Percentiles rank a stretch among this genome's conserved stretches.
Conservation (phyloP, 2,113 vertebrate species). For the Atrichornis clamosus region DNA sequence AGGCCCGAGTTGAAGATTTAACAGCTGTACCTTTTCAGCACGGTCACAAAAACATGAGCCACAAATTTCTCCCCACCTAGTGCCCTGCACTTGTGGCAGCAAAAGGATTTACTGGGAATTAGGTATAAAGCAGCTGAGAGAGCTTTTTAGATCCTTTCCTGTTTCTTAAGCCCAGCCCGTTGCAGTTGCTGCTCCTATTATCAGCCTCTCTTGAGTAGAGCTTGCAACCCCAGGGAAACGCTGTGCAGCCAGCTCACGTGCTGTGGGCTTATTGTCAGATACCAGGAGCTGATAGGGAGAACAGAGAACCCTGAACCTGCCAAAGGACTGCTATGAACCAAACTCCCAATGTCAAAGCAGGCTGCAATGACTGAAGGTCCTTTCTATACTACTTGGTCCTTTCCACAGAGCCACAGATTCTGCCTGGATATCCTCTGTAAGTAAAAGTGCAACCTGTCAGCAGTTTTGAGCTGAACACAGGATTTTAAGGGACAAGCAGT, state of each 20-base stretch:
- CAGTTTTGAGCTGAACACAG: neutral
- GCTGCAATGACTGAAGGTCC: neutral
- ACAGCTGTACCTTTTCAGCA: neutral
- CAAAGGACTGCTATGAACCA: neutral
- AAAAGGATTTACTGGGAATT: neutral
- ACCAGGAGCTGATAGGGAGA: neutral
- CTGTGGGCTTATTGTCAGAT: neutral
- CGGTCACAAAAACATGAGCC: neutral
- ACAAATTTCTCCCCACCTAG: neutral
- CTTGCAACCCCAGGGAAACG: neutral
- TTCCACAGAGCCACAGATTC: neutral
- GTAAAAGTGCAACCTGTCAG: neutral
- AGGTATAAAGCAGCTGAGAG: neutral
- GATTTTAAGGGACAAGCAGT: neutral
- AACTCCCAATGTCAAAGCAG: neutral
- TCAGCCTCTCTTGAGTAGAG: neutral
- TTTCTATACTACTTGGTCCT: neutral
- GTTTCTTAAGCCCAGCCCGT: neutral
- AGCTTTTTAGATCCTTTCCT: neutral
- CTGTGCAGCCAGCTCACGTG: neutral
- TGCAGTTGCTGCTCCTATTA: neutral
- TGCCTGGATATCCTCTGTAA: neutral
- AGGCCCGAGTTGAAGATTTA: neutral
- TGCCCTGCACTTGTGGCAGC: neutral
- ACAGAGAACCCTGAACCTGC: neutral